Evolutionary conservation across 2,888 invertebrate species (phyloP).

Genomic region (Allacma fusca): DNA sequence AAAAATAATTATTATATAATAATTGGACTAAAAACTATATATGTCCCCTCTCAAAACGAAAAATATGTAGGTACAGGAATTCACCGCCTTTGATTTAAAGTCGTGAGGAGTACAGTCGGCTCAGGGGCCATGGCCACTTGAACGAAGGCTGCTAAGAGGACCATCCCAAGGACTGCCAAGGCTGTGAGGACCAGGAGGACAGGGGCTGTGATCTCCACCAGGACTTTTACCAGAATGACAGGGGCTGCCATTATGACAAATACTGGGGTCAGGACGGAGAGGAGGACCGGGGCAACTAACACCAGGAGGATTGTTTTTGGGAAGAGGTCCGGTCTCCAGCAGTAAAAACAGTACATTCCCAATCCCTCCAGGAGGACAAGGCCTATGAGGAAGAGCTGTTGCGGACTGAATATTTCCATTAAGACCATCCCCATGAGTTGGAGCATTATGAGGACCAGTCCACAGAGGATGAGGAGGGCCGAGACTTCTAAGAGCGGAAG

Average conservation of each 20-base stretch:
- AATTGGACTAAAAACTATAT: too few relatives aligned
- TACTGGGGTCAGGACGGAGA: not conserved
- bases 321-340: not conserved
- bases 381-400: not conserved
- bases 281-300: not conserved
- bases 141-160: not conserved
- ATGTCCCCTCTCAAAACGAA: too few relatives aligned
- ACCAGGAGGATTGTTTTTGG: not conserved
- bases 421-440: slow-evolving; percentile 1
- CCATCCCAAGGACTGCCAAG: not conserved
- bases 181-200: slow-evolving; percentile 18
- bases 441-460: not conserved
- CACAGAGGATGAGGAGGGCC: not conserved
- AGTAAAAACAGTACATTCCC: not conserved
- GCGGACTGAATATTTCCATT: not conserved
- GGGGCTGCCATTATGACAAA: not conserved
- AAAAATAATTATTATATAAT: too few relatives aligned
- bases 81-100: too few relatives aligned
- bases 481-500: slow-evolving; percentile 2
- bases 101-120: not conserved
- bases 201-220: not conserved
- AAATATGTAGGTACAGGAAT: too few relatives aligned
- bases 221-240: not conserved
- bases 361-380: not conserved
- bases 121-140: not conserved